Percentiles rank a stretch among this genome's conserved stretches.
phyloP scores from a whole-genome alignment of 2,797 vertebrate genomes.

The Emys orbicularis region DNA sequence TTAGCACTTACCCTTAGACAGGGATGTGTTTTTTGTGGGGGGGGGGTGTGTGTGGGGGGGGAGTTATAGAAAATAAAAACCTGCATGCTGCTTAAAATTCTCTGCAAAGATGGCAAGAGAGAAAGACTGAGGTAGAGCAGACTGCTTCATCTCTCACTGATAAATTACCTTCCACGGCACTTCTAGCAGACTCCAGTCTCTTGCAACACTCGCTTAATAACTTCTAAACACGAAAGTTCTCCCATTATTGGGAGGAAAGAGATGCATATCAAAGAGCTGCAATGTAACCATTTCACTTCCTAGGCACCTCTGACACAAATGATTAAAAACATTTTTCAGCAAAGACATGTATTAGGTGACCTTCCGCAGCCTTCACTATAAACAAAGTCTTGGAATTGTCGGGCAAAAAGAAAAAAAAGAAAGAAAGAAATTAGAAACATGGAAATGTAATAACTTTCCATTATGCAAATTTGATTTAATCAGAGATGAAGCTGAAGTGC shows the following conservation, averaged over 20 bases:
- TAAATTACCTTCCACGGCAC: background rate
- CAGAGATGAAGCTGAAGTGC: slow-evolving; percentile 81
- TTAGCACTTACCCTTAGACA: background rate
- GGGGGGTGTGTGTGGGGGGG: no score
- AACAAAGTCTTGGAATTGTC: slow-evolving; percentile 59
- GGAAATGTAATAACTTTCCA: slow-evolving; percentile 85
- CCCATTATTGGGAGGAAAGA: slow-evolving; percentile 7
- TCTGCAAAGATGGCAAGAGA: background rate
- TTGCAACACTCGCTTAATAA: background rate
- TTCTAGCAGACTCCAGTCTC: background rate
- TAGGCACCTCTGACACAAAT: slow-evolving; percentile 62
- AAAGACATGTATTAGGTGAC: slow-evolving; percentile 36
- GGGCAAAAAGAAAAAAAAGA: slow-evolving; percentile 29
- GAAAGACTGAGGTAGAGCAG: slow-evolving; percentile 27
- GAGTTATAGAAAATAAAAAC: slow-evolving; percentile 35
- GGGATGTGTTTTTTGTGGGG: background rate
- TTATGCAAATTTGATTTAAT: slow-evolving; percentile 88
- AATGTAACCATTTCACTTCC: slow-evolving; percentile 20
- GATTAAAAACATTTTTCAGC: slow-evolving; percentile 80
- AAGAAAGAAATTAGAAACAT: slow-evolving; percentile 77
- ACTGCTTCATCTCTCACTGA: background rate
- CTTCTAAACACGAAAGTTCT: background rate
- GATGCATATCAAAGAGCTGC: slow-evolving; percentile 17
- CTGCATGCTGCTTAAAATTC: background rate
- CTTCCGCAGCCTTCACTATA: slow-evolving; percentile 58